Evolutionary conservation across 2,888 invertebrate genomes (phyloP), one percentile per base, ranked within the genome.

Genomic region (Amphipyra tragopoginis): DNA sequence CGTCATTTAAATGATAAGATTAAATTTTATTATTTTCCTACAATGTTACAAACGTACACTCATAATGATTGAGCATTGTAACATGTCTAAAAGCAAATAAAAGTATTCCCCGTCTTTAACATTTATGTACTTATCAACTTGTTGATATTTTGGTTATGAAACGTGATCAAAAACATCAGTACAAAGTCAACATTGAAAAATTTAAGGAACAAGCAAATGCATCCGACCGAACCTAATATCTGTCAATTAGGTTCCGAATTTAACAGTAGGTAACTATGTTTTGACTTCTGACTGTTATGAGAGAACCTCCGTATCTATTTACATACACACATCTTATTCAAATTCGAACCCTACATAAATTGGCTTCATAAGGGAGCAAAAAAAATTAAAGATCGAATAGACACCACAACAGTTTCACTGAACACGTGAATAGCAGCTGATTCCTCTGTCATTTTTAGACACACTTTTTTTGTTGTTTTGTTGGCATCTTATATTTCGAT

Each of bases 371-470:
- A 21, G 15, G 51, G 7, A 63, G 26, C n/a, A 49, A 33, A 56
- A 39, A 43, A 39, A 11, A 38, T 36, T 26, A 38, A 43, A 43
- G 5, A 49, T n/a, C 14, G 39, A 50, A 38, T 21, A 44, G 50
- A 55, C 38, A 45, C 21, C 34, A 45, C 13, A 57, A 26, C 58
- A 29, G 8, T 56, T 55, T 55, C 55, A 42, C 13, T 15, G 29
- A 66, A 57, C 70, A 66, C 54, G 72, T 61, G 57, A 48, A 54
- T 14, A 14, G 48, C 61, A 57, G 61, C 57, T 72, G 70, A 57
- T 48, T 47, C 51, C 40, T 57, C 39, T 51, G 40, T 15, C 39
- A 56, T 34, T 34, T 39, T 52, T 44, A 40, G 21, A 44, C 47
- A 21, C 54, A 45, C 54, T 42, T 14, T 45, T 52, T 52, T 62